Evolutionary conservation across 2,888 invertebrate genomes (phyloP).

Genomic region (Thyatira batis): DNA sequence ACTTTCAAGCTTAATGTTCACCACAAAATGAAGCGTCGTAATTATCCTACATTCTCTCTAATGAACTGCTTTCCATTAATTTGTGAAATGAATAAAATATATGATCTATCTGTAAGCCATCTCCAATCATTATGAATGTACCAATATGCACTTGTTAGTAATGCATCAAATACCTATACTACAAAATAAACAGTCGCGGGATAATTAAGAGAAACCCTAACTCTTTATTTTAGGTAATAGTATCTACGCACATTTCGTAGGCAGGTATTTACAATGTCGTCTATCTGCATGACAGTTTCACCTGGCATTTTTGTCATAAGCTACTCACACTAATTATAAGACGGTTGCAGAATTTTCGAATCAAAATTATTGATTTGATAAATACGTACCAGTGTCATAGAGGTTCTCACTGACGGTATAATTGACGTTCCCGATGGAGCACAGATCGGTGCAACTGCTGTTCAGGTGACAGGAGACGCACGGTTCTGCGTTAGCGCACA

Average conservation of each 20-base stretch:
- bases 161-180: background rate
- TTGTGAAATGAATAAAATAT: background rate
- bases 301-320: no score
- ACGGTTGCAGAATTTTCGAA: no score
- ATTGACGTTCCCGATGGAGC: conserved; percentile 57
- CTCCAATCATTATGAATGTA: background rate
- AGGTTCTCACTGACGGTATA: conserved; percentile 61
- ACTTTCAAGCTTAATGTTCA: conserved; percentile 22
- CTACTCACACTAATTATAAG: no score
- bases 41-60: conserved; percentile 33
- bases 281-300: no score
- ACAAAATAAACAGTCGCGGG: no score
- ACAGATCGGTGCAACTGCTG: conserved; percentile 57
- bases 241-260: no score
- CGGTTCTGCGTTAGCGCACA: conserved; percentile 76
- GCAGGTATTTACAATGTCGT: no score
- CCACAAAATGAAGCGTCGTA: conserved; percentile 21
- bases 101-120: no score
- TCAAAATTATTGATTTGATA: background rate
- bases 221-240: no score
- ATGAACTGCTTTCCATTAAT: conserved; percentile 14
- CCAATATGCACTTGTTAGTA: background rate
- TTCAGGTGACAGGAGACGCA: conserved; percentile 67
- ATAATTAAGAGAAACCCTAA: no score
- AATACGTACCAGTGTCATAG: conserved; percentile 31